Base-by-base conservation (phyloP, 2,888 invertebrate species). In the Hydroisotoma schaefferi region DNA sequence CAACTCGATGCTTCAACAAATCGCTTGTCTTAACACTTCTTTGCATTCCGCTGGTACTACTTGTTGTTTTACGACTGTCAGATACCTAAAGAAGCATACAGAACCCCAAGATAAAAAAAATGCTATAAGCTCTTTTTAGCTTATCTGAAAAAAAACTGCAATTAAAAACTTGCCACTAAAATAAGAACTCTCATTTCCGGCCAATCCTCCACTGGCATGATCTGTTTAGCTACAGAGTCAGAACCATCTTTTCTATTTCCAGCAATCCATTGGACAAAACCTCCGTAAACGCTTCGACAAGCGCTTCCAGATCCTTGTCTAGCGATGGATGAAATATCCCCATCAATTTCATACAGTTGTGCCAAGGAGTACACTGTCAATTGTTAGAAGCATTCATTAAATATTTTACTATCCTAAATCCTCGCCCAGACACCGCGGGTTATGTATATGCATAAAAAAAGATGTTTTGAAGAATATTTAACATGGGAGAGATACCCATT, bases 261-360 rank as follows among this genome's bases (percentile, higher is more conserved):
- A 74, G 84, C 85, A 59, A 84, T 81, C 99, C 99, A 99, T 61
- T 85, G 85, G 0, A 98, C 97, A 80, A 97, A 95, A 12, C 99
- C 99, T 26, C 95, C 95, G 72, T 85, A 85, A 23, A 95, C 81
- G 77, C 97, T 98, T 38, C 99, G 84, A 76, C 97, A 97, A 0
- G 99, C 99, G 75, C 94, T 95, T 20, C 99, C 99, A 46, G 97
- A 98, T 8, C 65, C 90, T 68, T 85, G 80, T 70, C 95, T 83
- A 1, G 95, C 94, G 55, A 93, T 82, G 1, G 80, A 78, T 54
- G 90, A 87, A 8, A 91, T 79, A 74, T 90, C 87, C 38, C 84
- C 85, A 70, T 86, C 79, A 1, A 92, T 78, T 66, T 84, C 84
- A 75, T 87, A 93, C 1, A 92, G 78, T 64, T 76, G 74, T 0